Evolutionary conservation across 2,797 vertebrate genomes (phyloP).

Genomic region (Novumbra hubbsi): DNA sequence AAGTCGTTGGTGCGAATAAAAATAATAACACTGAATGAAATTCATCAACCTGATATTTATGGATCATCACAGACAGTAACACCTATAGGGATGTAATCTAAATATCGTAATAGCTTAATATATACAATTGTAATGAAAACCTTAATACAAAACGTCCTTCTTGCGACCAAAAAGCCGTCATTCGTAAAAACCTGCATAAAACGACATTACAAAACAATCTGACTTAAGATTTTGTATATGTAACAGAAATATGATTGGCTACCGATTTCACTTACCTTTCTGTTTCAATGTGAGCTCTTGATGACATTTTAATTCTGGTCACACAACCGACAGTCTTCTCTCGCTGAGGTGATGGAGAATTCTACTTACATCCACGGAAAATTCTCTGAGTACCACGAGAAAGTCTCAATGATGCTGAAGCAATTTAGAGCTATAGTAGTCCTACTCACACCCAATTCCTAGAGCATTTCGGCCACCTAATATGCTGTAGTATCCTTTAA

Average conservation of each 20-base stretch:
- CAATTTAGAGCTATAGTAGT: conserved; percentile 12
- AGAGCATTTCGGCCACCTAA: conserved; percentile 21
- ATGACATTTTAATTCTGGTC: conserved; percentile 25
- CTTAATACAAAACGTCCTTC: background rate
- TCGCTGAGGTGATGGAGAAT: conserved; percentile 48
- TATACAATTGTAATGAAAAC: background rate
- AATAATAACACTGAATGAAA: conserved; percentile 1
- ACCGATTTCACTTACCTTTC: conserved; percentile 65
- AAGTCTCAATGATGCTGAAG: conserved; percentile 25
- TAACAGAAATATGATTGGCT: conserved; percentile 13
- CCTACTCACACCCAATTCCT: conserved; percentile 41
- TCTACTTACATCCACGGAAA: conserved; percentile 62
- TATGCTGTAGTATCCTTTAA: conserved; percentile 50
- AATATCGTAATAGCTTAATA: background rate
- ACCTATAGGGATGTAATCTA: background rate
- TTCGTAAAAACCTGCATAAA: background rate
- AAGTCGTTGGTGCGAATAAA: background rate
- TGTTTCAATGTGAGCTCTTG: conserved; percentile 41
- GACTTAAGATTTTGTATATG: background rate
- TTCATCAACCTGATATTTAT: background rate
- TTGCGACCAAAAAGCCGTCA: too few species aligned
- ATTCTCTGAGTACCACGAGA: conserved; percentile 33
- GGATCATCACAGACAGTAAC: too few species aligned
- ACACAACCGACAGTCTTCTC: conserved; percentile 36
- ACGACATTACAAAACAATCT: conserved; percentile 3